A percentile compares a stretch with the other conserved stretches of the same genome.
phyloP scores from a whole-genome alignment of 2,797 vertebrate species.

The Columba guinea region DNA sequence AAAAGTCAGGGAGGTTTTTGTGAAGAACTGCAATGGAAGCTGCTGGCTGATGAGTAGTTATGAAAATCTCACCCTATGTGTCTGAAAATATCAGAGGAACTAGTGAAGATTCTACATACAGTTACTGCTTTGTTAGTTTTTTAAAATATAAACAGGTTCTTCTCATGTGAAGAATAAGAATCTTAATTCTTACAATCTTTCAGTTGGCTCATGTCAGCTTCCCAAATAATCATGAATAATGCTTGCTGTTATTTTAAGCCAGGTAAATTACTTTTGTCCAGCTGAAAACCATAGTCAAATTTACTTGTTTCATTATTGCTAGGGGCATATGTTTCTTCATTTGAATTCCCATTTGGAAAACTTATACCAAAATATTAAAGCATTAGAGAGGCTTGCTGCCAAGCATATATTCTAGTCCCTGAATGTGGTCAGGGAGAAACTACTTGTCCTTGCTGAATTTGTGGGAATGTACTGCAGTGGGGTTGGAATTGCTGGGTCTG shows the following conservation, averaged over 20 bases:
- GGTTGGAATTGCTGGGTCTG: background rate
- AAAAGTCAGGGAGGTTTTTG: slow-evolving; percentile 9
- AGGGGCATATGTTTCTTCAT: background rate
- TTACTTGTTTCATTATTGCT: background rate
- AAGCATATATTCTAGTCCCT: background rate
- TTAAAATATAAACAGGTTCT: background rate
- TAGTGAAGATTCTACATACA: background rate
- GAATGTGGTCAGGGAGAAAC: background rate
- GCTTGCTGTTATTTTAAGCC: slow-evolving; percentile 2
- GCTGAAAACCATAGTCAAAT: background rate
- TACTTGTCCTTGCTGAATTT: background rate
- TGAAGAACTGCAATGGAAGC: slow-evolving; percentile 30
- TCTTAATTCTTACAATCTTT: background rate
- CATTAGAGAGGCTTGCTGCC: background rate
- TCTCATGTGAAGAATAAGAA: background rate
- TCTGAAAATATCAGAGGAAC: slow-evolving; percentile 38
- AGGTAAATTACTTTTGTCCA: background rate
- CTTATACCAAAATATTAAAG: background rate
- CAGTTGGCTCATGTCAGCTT: background rate
- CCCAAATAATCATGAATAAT: background rate
- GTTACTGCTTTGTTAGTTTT: background rate
- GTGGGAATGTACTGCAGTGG: background rate
- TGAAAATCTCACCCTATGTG: background rate
- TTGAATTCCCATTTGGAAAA: slow-evolving; percentile 17
- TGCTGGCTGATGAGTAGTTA: slow-evolving; percentile 25